Conservation (phyloP, 2,888 invertebrate species). For the Sacculina carcini region DNA sequence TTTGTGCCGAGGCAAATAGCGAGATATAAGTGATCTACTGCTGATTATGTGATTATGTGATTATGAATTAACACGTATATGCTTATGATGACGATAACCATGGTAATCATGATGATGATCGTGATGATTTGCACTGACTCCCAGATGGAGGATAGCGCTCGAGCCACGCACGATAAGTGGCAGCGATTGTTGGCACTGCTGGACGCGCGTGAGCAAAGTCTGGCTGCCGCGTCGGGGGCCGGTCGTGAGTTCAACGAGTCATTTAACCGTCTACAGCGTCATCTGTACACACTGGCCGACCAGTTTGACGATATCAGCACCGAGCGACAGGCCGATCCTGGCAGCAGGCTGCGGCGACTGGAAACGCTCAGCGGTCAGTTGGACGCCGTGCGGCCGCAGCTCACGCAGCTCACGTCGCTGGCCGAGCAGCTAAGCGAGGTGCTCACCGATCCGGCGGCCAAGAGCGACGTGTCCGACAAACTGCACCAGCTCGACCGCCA, state of each 20-base stretch:
- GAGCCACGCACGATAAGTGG: constrained; percentile 43
- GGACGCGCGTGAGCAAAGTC: constrained; percentile 59
- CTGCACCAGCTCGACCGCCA: constrained; percentile 59
- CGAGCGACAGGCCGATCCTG: constrained; percentile 42
- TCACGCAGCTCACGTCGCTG: constrained; percentile 67
- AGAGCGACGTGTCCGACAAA: constrained; percentile 70
- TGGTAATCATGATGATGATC: too few species aligned
- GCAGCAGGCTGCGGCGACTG: constrained; percentile 60
- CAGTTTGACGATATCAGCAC: constrained; percentile 53
- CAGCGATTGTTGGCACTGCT: constrained; percentile 48
- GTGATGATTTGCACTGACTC: too few species aligned
- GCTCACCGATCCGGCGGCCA: constrained; percentile 62
- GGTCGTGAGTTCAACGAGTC: constrained; percentile 78
- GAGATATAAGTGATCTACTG: too few species aligned
- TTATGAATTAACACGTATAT: too few species aligned
- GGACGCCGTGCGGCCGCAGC: constrained; percentile 59
- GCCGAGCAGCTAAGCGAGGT: constrained; percentile 62
- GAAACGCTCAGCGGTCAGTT: constrained; percentile 61
- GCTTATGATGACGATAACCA: too few species aligned
- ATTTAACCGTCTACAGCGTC: constrained; percentile 50
- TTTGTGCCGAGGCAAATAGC: constrained; percentile 10
- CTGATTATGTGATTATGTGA: too few species aligned
- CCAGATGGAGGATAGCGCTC: constrained; percentile 40
- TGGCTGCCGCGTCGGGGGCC: constrained; percentile 74
- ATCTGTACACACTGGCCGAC: constrained; percentile 62